Base-by-base conservation (phyloP, 2,888 invertebrate species). In the Caenorhabditis angaria region DNA sequence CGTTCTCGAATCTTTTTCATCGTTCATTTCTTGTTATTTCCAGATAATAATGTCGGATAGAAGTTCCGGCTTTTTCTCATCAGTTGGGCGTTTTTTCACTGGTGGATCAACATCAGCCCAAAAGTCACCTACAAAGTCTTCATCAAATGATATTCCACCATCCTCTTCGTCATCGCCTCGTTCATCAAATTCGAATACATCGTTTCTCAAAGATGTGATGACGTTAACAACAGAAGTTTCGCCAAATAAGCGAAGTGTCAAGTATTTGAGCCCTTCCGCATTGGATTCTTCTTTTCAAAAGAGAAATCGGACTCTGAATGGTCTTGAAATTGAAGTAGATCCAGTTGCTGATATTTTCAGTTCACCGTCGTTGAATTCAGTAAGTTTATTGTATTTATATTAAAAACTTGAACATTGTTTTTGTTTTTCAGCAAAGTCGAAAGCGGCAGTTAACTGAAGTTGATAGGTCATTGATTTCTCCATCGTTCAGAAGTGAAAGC, bases 31-130 rank as follows among this genome's bases (percentile, higher is more conserved):
- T 10, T 2, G 5, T 41, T 41, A 12, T 53, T 60, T 71, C 1
- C 66, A 71, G 71, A 69, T 14, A n/a, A n/a, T n/a, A 63, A 74
- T 74, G 74, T 69, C 74, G 20, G 74, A 74, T 29, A 69, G 60
- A 54, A 58, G 67, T 18, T 63, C 61, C 27, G 71, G 72, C 25
- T 67, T 72, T 41, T 64, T 72, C 67, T 67, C 66, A 64, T 60
- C 71, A 58, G 47, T 73, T 27, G 69, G 73, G 18, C 74, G 74
- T 29, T 68, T 74, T 35, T 69, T 74, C 41, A 62, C 68, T 12
- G 41, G 41, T 41, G 41, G 41, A 41, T 12, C 41, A 14, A 12
- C 41, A 41, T 14, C n/a, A 62, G 67, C 18, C 57, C 58, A 10
- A 60, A 60, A 32, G 56, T 47, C 20, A n/a, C n/a, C n/a, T n/a